phyloP scores from a whole-genome alignment of 2,113 vertebrate species.

The Tragelaphus imberbis region DNA sequence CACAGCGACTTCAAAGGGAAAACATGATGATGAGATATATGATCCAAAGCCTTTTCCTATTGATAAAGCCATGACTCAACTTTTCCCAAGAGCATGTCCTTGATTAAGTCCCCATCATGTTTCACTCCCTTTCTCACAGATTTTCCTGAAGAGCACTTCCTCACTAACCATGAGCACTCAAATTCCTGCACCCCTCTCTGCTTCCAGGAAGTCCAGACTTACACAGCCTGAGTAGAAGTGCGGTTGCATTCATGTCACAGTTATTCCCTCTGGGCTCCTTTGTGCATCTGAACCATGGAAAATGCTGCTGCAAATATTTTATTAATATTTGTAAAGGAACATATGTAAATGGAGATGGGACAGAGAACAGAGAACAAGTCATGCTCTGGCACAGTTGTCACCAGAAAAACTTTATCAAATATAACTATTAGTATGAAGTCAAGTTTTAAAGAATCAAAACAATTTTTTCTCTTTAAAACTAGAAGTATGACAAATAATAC shows the following conservation, averaged over 20 bases:
- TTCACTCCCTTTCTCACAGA: neutral
- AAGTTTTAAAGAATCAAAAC: neutral
- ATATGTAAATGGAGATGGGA: neutral
- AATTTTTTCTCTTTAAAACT: neutral
- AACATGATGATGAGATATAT: too few species aligned
- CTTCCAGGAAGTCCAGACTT: neutral
- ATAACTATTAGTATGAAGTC: neutral
- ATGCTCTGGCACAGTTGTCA: neutral
- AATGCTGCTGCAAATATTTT: neutral
- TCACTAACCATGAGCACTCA: rapidly evolving
- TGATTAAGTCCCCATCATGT: neutral
- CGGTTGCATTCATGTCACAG: rapidly evolving
- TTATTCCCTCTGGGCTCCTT: neutral
- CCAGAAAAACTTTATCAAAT: neutral
- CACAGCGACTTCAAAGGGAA: neutral
- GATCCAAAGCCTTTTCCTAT: neutral
- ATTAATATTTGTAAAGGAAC: neutral
- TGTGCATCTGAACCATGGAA: neutral
- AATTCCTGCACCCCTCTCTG: neutral
- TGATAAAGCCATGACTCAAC: neutral
- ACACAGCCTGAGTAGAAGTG: too few species aligned
- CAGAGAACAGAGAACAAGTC: neutral
- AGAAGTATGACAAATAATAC: neutral
- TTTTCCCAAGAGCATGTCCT: neutral
- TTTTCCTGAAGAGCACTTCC: neutral